Percentiles rank a stretch among this genome's conserved stretches.
Conservation (phyloP, 2,888 invertebrate species). For the Anthophora plumipes region DNA sequence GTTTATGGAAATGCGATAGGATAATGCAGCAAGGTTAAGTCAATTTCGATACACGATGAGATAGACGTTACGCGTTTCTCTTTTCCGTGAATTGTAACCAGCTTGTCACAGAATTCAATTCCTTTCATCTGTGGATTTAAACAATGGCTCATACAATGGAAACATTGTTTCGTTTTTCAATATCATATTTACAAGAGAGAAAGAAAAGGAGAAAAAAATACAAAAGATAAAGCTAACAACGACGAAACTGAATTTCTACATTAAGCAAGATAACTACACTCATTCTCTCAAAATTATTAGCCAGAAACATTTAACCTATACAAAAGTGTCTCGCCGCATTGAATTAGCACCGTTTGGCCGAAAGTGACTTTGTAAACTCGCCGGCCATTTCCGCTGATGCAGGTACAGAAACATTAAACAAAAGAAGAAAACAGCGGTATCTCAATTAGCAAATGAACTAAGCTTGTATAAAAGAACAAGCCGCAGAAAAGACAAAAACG, state of each 20-base stretch:
- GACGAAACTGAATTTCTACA: no score
- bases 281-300: no score
- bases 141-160: background rate
- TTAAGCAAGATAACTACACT: no score
- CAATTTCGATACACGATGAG: conserved; percentile 36
- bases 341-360: background rate
- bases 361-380: background rate
- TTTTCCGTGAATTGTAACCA: conserved; percentile 3
- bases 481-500: background rate
- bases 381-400: background rate
- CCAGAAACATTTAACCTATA: no score
- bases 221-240: no score
- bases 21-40: conserved; percentile 31
- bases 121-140: background rate
- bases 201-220: no score
- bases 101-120: background rate
- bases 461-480: conserved; percentile 18
- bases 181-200: background rate
- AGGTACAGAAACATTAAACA: background rate
- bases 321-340: background rate
- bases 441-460: conserved; percentile 43
- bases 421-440: conserved; percentile 8
- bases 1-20: conserved; percentile 55
- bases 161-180: background rate
- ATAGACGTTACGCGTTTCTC: conserved; percentile 29